A percentile compares a stretch with the other conserved stretches of the same genome.
phyloP scores from a whole-genome alignment of 2,888 invertebrate genomes.

The Sesamia inferens region DNA sequence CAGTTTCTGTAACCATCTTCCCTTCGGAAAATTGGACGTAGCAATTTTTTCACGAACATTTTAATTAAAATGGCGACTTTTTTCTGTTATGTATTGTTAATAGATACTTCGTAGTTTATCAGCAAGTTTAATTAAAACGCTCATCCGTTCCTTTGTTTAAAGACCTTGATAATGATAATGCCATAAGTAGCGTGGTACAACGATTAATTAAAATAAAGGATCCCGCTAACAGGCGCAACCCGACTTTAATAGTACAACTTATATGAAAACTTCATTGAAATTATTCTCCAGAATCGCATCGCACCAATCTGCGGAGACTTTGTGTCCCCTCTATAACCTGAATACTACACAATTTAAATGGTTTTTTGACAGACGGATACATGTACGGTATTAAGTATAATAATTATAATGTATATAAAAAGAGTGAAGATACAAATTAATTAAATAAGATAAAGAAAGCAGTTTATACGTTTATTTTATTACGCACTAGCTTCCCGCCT shows the following conservation, averaged over 20 bases:
- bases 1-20: background rate
- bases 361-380: too few species aligned
- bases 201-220: constrained; percentile 5
- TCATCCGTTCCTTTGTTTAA: constrained; percentile 27
- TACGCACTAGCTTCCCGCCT: too few species aligned
- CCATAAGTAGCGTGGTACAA: constrained; percentile 24
- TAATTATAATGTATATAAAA: too few species aligned
- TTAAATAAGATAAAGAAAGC: too few species aligned
- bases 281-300: background rate
- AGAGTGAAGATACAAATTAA: too few species aligned
- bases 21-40: constrained; percentile 1
- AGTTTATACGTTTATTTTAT: too few species aligned
- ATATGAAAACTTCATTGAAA: background rate
- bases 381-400: too few species aligned
- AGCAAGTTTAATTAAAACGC: constrained; percentile 28
- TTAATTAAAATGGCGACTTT: constrained; percentile 15
- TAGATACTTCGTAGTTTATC: constrained; percentile 18
- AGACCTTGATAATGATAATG: constrained; percentile 50
- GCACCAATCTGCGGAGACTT: background rate
- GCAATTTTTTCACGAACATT: background rate
- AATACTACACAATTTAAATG: too few species aligned
- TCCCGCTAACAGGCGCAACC: background rate
- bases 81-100: constrained; percentile 1
- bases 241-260: background rate
- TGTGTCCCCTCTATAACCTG: constrained; percentile 8